These are phyloP conservation scores for Glomeris marginata DNA, from an alignment of 2,888 invertebrate genomes.

Conservation along the genomic window DNA sequence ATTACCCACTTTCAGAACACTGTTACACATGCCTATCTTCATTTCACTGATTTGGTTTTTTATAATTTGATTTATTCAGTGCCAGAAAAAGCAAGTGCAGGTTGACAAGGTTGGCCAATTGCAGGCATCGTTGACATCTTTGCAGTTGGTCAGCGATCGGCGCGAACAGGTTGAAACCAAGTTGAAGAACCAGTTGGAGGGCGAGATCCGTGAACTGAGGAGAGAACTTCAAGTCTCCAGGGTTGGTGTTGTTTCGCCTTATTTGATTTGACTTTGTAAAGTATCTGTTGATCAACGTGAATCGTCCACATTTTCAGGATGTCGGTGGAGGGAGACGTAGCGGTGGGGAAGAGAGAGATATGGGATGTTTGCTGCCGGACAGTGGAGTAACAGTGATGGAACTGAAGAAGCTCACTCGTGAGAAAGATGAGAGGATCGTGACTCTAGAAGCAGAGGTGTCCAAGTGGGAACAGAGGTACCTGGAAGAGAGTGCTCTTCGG, in stretches of 20 bases:
- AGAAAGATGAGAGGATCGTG: conserved; percentile 55
- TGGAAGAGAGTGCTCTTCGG: conserved; percentile 61
- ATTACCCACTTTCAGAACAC: too few relatives aligned
- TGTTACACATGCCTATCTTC: background rate
- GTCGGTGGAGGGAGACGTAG: conserved; percentile 19
- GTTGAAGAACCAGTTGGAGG: conserved; percentile 66
- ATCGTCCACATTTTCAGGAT: background rate
- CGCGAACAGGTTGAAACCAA: conserved; percentile 73
- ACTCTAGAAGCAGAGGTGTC: conserved; percentile 62
- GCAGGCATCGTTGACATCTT: conserved; percentile 60
- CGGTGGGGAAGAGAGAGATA: conserved; percentile 22
- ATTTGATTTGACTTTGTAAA: too few relatives aligned
- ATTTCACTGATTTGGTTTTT: conserved; percentile 9
- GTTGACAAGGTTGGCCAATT: conserved; percentile 70
- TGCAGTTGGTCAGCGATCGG: conserved; percentile 69
- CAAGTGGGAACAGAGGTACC: conserved; percentile 71
- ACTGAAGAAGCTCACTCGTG: conserved; percentile 46
- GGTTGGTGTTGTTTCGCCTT: too few relatives aligned
- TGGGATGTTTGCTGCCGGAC: too few relatives aligned
- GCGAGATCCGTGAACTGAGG: conserved; percentile 54
- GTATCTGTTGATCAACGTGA: conserved; percentile 7
- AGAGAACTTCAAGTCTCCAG: conserved; percentile 26
- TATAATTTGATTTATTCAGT: conserved; percentile 34
- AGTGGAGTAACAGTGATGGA: conserved; percentile 28
- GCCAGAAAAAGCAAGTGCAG: conserved; percentile 67